Base-by-base conservation (phyloP, 2,113 vertebrate species). In the Amblyopsis rosae region DNA sequence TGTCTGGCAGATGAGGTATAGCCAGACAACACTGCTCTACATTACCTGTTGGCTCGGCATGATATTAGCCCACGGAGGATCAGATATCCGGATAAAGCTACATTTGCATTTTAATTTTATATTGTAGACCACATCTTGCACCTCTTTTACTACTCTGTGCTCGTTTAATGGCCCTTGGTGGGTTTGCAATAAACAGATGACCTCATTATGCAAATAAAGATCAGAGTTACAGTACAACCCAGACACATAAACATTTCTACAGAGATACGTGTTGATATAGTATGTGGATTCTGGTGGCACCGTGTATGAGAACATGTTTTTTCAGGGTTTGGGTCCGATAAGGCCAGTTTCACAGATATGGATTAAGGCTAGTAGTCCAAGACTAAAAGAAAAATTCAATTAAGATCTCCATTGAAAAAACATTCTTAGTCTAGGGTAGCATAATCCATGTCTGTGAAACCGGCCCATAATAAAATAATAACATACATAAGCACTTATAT, bases 41-140 rank as follows among this genome's bases (percentile, higher is more conserved):
- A 66, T 77, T 87, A 86, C 83, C 81, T 86, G 77, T 82, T 85
- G 83, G 79, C 67, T 69, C 76, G 75, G 41, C 60, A 57, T 83
- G 84, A 47, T 70, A 72, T 69, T 64, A 75, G 76, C 70, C 84
- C 73, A 19, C 48, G 19, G 84, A 91, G 87, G 78, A 75, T 59
- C 10, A 47, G 69, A 69, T 72, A 80, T 87, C 77, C 75, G 55
- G 69, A 82, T 72, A 73, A 78, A 85, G 77, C 62, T 26, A 46
- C 74, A 91, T 92, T 92, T 89, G 83, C 90, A 92, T 93, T 91
- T 89, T 84, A 81, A 86, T 91, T 88, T 75, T 66, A 70, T 79
- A 85, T 87, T 85, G 75, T 12, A 48, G 76, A 50, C 75, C 59
- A 76, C n/a, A 56, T 75, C 70, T 50, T 75, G 79, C 74, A 72